Conservation (phyloP, 92 coral and sea anemone genomes). For the Metridium senile region DNA sequence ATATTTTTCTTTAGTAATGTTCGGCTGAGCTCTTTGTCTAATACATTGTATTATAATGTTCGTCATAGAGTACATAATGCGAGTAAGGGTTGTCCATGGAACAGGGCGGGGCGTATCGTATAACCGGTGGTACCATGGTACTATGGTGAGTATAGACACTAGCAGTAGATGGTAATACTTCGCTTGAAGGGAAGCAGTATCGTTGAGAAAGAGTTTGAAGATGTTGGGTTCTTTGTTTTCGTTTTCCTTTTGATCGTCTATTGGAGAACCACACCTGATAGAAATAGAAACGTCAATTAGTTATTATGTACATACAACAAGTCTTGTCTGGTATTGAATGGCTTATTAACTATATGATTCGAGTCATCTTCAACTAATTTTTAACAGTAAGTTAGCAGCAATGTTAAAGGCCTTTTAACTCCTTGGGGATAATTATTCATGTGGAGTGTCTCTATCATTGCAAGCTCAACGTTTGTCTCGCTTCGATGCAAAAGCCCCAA, state of each 20-base stretch:
- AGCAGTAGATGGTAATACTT: neutral
- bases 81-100: neutral
- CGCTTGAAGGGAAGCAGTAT: constrained; percentile 6
- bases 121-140: constrained; percentile 46
- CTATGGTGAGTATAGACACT: constrained; percentile 19
- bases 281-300: neutral
- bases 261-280: constrained; percentile 88
- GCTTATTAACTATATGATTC: too few relatives aligned
- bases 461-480: too few relatives aligned
- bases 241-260: constrained; percentile 80
- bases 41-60: neutral
- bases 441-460: too few relatives aligned
- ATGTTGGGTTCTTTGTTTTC: constrained; percentile 31
- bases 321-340: too few relatives aligned
- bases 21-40: neutral
- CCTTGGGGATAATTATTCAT: too few relatives aligned
- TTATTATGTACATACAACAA: too few relatives aligned
- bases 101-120: constrained; percentile 57
- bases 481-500: too few relatives aligned
- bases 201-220: constrained; percentile 4
- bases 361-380: too few relatives aligned
- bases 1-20: neutral
- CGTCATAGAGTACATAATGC: constrained; percentile 14
- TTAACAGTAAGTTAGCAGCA: too few relatives aligned
- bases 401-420: too few relatives aligned